Conservation (phyloP, 1,140 invertebrate species). For the Charaxes varanes region DNA sequence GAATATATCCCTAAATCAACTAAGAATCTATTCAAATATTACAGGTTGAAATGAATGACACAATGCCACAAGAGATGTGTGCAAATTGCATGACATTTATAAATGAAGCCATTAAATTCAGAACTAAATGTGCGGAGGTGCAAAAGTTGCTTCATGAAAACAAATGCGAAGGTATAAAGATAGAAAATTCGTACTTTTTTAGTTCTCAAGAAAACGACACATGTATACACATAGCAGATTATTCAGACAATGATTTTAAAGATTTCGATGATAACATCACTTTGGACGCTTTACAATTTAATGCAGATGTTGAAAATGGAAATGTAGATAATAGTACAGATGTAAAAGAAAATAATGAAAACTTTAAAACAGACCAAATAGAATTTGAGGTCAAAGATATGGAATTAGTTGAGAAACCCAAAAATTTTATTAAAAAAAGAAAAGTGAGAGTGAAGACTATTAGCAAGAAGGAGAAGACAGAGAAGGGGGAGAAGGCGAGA, state of each 20-base stretch:
- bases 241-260: constrained; percentile 34
- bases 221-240: constrained; percentile 36
- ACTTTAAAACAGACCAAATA: constrained; percentile 11
- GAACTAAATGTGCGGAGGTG: constrained; percentile 41
- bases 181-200: constrained; percentile 20
- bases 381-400: constrained; percentile 19
- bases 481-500: constrained; percentile 28
- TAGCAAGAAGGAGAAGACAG: constrained; percentile 22
- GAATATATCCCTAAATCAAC: no score
- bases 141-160: constrained; percentile 33
- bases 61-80: constrained; percentile 48
- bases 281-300: constrained; percentile 32
- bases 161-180: constrained; percentile 31
- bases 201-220: constrained; percentile 21
- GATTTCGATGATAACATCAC: constrained; percentile 43
- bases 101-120: constrained; percentile 47
- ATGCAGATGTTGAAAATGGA: constrained; percentile 5
- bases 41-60: constrained; percentile 45
- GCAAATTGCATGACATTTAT: constrained; percentile 40
- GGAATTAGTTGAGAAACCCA: constrained; percentile 22
- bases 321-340: not conserved
- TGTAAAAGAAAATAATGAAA: constrained; percentile 1
- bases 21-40: no score
- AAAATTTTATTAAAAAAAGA: constrained; percentile 14
- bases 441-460: constrained; percentile 19